Evolutionary conservation across 2,797 vertebrate species (phyloP).

Genomic region (Dicrostonyx torquatus): DNA sequence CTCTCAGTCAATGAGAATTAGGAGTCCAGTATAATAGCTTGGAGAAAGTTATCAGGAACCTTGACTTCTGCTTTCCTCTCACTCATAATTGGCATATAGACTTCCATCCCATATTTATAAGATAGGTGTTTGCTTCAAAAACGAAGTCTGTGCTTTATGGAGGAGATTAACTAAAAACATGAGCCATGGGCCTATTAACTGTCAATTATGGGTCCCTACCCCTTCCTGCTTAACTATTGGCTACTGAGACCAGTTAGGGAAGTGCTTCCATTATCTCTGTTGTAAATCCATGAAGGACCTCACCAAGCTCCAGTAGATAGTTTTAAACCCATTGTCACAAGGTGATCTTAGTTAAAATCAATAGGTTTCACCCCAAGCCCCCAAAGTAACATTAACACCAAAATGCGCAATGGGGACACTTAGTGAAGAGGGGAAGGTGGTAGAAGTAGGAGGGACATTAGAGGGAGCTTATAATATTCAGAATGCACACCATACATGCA

Average conservation of each 20-base stretch:
- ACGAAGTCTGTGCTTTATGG: not conserved
- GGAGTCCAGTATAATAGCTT: not conserved
- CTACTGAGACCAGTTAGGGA: not conserved
- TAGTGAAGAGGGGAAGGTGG: not conserved
- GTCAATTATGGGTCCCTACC: not conserved
- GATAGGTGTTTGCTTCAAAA: not conserved
- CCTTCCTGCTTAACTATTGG: not conserved
- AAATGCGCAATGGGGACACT: not conserved
- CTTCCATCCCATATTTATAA: not conserved
- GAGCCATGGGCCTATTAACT: not conserved
- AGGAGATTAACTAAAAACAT: not conserved
- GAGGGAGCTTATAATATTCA: not conserved
- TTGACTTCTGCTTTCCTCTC: not conserved
- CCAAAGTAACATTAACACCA: not conserved
- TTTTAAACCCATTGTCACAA: not conserved
- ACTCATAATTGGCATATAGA: slow-evolving; percentile 5
- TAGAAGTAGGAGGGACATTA: not conserved
- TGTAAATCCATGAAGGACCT: not conserved
- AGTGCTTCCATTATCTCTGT: not conserved
- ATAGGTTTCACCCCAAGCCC: not conserved
- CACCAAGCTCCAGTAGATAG: not conserved
- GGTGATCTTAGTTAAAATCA: not conserved
- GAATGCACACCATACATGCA: not conserved
- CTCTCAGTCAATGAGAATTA: not conserved
- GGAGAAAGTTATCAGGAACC: not conserved